A percentile compares a stretch with the other conserved stretches of the same genome.
Evolutionary conservation across 2,888 invertebrate species (phyloP).

Genomic region (Apoda limacodes): DNA sequence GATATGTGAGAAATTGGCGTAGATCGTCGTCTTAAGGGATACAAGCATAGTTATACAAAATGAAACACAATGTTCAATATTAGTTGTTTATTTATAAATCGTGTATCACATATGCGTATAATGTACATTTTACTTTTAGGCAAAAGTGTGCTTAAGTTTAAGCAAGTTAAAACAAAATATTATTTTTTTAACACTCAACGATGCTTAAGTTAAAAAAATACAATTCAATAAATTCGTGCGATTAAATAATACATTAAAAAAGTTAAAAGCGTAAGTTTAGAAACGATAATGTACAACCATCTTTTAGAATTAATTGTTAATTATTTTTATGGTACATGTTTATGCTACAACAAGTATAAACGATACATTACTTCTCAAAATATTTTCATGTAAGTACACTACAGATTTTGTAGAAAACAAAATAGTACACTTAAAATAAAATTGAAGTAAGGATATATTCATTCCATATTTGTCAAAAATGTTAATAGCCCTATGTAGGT

Average conservation of each 20-base stretch:
- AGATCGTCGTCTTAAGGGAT: too few species aligned
- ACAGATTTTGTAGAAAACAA: too few species aligned
- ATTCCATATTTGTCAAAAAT: too few species aligned
- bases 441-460: too few species aligned
- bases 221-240: conserved; percentile 63
- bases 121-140: conserved; percentile 54
- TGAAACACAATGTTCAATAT: conserved; percentile 29
- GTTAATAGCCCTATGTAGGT: too few species aligned
- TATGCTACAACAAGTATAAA: too few species aligned
- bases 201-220: conserved; percentile 18
- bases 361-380: too few species aligned
- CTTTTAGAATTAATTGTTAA: conserved; percentile 27
- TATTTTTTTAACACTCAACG: conserved; percentile 37
- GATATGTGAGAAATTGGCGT: too few species aligned
- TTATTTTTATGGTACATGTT: too few species aligned
- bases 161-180: conserved; percentile 50
- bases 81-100: conserved; percentile 62
- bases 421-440: too few species aligned
- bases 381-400: too few species aligned
- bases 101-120: conserved; percentile 66
- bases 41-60: too few species aligned
- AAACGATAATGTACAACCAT: conserved; percentile 42
- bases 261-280: conserved; percentile 38
- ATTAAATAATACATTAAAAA: conserved; percentile 46
- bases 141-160: conserved; percentile 58